Base-by-base conservation (phyloP, 1,140 invertebrate species). In the Littorina saxatilis region DNA sequence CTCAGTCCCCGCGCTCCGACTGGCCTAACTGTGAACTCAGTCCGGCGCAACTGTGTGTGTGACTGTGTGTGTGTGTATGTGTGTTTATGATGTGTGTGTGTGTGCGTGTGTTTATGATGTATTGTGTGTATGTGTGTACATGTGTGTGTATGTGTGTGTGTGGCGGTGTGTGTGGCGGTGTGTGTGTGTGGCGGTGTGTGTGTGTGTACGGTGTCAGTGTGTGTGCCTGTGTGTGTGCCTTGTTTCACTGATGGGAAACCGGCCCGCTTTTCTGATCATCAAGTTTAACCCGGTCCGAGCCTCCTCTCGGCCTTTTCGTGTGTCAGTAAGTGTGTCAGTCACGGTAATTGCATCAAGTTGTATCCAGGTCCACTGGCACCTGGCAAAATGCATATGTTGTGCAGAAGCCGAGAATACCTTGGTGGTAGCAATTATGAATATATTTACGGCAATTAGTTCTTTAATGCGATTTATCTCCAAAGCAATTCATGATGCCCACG, bases 191-290 rank as follows among this genome's bases (percentile, higher is more conserved):
- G 2, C n/a, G 2, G 61, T 63, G 61, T 63, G 61, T 63, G 61
- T 32, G 61, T 63, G 61, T 63, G 61, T 27, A 29, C 32, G 61
- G n/a, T 63, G 61, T 63, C 27, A 9, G 61, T 63, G 61, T 63
- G 61, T 63, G 61, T 63, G 61, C 32, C 27, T 63, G 61, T 63
- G 61, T 63, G 61, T 63, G 61, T 63, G 61, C 61, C n/a, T 58
- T 27, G 9, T 58, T 58, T 58, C 23, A 20, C 5, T 58, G 17
- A 27, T 58, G n/a, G n/a, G n/a, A n/a, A n/a, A n/a, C 52, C 52
- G 4, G 20, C 20, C 55, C 55, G 20, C 55, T 58, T 58, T 2
- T 27, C 55, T 17, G 20, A 13, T 27, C 55, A 58, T 27, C 55
- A 1, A 20, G 20, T 23, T 27, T 23, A 23, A 58, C 20, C 55